Evolutionary conservation across 2,113 vertebrate species (phyloP).

Genomic region (Prietella phreatophila): DNA sequence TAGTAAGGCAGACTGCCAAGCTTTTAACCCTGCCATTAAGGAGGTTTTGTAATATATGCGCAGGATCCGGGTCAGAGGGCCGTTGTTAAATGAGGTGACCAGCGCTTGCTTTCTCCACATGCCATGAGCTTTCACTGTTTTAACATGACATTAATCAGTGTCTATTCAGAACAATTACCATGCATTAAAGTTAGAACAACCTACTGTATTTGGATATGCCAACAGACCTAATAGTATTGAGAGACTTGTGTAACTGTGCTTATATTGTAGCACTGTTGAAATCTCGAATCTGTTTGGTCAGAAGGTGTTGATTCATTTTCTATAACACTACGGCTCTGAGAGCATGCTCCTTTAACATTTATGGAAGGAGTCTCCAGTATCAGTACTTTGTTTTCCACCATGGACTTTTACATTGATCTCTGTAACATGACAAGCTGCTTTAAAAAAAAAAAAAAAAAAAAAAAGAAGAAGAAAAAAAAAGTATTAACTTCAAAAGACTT

Average conservation of each 20-base stretch:
- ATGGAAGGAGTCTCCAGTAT: not conserved
- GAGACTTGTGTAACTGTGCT: not conserved
- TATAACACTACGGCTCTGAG: not conserved
- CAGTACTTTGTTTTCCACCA: not conserved
- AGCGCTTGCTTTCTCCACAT: conserved; percentile 41
- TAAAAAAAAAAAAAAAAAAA: not conserved
- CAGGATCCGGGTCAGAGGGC: conserved; percentile 47
- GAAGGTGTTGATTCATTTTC: not conserved
- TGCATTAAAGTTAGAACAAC: conserved; percentile 32
- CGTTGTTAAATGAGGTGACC: conserved; percentile 48
- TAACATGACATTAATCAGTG: conserved; percentile 44
- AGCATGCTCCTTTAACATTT: not conserved
- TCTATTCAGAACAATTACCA: conserved; percentile 30
- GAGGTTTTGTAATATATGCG: conserved; percentile 44
- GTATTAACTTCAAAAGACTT: not conserved
- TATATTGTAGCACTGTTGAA: not conserved
- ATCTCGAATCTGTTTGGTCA: not conserved
- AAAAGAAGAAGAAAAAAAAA: too few relatives aligned
- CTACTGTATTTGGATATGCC: not conserved
- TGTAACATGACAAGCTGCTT: not conserved
- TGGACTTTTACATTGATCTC: not conserved
- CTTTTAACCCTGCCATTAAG: conserved; percentile 54
- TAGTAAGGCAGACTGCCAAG: conserved; percentile 35
- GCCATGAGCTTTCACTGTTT: conserved; percentile 35
- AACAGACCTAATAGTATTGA: conserved; percentile 20